Evolutionary conservation across 1,140 invertebrate species (phyloP).

Genomic region (Meloidogyne chitwoodi): DNA sequence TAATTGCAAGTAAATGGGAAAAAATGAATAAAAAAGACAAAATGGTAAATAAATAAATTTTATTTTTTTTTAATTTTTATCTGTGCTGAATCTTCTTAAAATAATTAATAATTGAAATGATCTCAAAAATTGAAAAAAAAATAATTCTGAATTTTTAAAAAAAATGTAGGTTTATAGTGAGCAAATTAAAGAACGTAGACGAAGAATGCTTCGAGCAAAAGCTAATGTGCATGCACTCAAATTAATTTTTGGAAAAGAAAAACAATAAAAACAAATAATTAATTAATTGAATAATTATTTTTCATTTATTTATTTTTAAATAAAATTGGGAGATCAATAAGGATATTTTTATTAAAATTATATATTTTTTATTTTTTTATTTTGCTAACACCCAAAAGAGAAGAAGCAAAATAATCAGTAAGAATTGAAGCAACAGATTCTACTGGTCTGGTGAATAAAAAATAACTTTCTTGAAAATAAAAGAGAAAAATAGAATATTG

Average conservation of each 20-base stretch:
- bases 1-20: neutral
- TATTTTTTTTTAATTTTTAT: too few species aligned
- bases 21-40: conserved; percentile 4
- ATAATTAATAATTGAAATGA: too few species aligned
- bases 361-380: neutral
- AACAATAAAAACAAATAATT: too few species aligned
- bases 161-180: neutral
- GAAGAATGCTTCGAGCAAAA: neutral
- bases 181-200: neutral
- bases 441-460: conserved; percentile 41
- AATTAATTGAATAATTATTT: too few species aligned
- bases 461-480: too few species aligned
- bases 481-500: too few species aligned
- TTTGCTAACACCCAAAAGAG: conserved; percentile 31
- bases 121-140: neutral
- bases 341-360: too few species aligned
- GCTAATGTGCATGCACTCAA: neutral
- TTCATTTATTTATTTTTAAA: too few species aligned
- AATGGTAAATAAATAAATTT: neutral
- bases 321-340: neutral
- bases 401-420: conserved; percentile 54
- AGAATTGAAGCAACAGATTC: conserved; percentile 55
- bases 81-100: too few species aligned
- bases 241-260: too few species aligned
- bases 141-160: neutral